Percentiles rank a stretch among this genome's conserved stretches.
These are phyloP conservation scores for Plemyria rubiginata DNA, from an alignment of 2,888 invertebrate genomes.

Conservation along the genomic window DNA sequence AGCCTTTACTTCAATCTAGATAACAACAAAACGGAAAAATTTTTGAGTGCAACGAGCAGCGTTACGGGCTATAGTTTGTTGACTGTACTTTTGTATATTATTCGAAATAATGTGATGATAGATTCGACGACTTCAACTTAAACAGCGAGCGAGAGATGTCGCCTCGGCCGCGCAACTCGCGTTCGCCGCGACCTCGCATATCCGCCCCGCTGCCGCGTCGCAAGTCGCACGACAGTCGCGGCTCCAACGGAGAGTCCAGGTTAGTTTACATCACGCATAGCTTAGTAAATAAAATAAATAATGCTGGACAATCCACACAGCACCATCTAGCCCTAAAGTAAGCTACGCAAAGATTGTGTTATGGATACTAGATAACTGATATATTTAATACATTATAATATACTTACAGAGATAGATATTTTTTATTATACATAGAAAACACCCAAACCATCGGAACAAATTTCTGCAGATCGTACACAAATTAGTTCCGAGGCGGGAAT, in stretches of 20 bases:
- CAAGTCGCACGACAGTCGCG: conserved; percentile 73
- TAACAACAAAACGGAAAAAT: neutral
- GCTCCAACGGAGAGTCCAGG: conserved; percentile 73
- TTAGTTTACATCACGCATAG: conserved; percentile 32
- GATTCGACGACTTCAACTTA: conserved; percentile 82
- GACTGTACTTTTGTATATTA: conserved; percentile 2
- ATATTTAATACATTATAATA: too few relatives aligned
- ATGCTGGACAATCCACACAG: too few relatives aligned
- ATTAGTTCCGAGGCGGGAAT: too few relatives aligned
- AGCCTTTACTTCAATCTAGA: too few relatives aligned
- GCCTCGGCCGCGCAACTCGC: conserved; percentile 65
- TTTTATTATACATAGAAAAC: too few relatives aligned
- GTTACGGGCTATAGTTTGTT: neutral
- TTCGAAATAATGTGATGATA: conserved; percentile 44
- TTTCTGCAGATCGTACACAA: too few relatives aligned
- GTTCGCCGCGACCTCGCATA: conserved; percentile 59
- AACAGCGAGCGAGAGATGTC: conserved; percentile 79
- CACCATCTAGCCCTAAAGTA: too few relatives aligned
- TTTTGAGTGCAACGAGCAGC: neutral
- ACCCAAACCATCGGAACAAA: too few relatives aligned
- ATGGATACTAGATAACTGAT: too few relatives aligned
- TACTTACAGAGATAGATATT: too few relatives aligned
- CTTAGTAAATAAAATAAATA: too few relatives aligned
- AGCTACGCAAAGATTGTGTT: too few relatives aligned
- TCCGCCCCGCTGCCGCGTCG: conserved; percentile 56